Evolutionary conservation across 2,888 invertebrate species (phyloP), one percentile per base, ranked within the genome.

Genomic region (Megamerina dolium): DNA sequence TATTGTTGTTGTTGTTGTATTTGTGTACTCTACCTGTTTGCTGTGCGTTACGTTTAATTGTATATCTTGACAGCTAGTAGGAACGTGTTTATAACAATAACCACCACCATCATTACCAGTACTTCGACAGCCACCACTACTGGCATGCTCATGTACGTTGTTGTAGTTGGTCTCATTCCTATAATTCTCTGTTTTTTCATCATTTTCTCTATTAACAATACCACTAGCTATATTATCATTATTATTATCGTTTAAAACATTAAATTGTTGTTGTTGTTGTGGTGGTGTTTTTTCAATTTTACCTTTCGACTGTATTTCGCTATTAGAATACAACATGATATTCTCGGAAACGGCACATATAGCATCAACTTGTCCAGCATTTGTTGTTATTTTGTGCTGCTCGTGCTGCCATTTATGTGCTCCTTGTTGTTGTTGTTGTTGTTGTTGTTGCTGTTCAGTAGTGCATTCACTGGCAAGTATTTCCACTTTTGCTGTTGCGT

Each of bases 271-370:
- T 50, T 49, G 23, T 18, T 32, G 34, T 36, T 41, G 39, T 37
- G 45, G 49, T 44, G 50, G 46, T 37, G 50, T 49, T 52, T 50
- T 41, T 46, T 47, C 12, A 17, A 31, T 13, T 37, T 14, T 44
- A 47, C 43, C 37, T 39, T 54, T 33, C 31, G 14, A 26, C 29
- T 50, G 42, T 29, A 23, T 50, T 49, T 49, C 54, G 49, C 56
- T 57, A 59, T 55, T 56, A 54, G 56, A 52, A 57, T 55, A 50
- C 42, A 44, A 41, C 45, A 37, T 45, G 56, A 35, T 52, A 53
- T 61, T 59, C 62, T 55, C 46, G 40, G 56, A 58, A 56, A 43
- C 44, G 40, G n/a, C 50, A 45, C 43, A 46, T 42, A 35, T 37
- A 38, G 29, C 36, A 23, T 38, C 23, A 29, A 16, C 9, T 26